Evolutionary conservation across 2,797 vertebrate genomes (phyloP).

Genomic region (Schizothorax lantsangensis): DNA sequence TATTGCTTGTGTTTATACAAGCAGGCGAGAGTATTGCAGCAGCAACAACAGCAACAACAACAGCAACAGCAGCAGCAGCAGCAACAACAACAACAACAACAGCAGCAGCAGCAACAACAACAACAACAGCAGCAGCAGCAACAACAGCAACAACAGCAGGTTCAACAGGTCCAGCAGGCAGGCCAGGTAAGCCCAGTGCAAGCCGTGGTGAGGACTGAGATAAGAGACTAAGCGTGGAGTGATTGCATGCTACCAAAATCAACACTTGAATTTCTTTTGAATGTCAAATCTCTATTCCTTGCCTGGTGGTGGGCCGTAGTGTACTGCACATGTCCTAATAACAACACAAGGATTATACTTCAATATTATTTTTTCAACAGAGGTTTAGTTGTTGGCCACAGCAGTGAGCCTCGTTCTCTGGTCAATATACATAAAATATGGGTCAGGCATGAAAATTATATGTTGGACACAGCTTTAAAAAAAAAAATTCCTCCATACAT

Average conservation of each 20-base stretch:
- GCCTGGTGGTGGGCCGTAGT: constrained; percentile 1
- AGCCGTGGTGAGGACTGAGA: constrained; percentile 4
- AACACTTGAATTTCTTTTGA: constrained; percentile 47
- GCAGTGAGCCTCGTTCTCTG: not conserved
- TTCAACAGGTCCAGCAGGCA: constrained; percentile 68
- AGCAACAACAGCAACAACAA: constrained; percentile 68
- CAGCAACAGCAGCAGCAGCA: constrained; percentile 80
- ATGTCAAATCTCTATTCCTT: constrained; percentile 32
- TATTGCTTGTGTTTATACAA: constrained; percentile 55
- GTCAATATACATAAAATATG: not conserved
- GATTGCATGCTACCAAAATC: constrained; percentile 66
- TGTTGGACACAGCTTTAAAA: not conserved
- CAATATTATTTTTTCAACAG: not conserved
- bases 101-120: constrained; percentile 20
- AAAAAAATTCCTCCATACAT: not conserved
- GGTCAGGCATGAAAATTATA: not conserved
- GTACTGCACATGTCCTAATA: constrained; percentile 13
- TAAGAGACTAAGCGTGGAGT: constrained; percentile 48
- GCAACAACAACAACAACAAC: constrained; percentile 59
- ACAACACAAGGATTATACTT: constrained; percentile 1
- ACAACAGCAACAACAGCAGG: constrained; percentile 43
- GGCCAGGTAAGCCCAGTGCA: constrained; percentile 84
- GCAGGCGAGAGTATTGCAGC: constrained; percentile 85
- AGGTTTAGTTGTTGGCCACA: constrained; percentile 5
- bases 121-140: constrained; percentile 70